Percentiles rank a stretch among this genome's conserved stretches.
Conservation (phyloP, 2,797 vertebrate genomes). For the Argyrosomus regius region DNA sequence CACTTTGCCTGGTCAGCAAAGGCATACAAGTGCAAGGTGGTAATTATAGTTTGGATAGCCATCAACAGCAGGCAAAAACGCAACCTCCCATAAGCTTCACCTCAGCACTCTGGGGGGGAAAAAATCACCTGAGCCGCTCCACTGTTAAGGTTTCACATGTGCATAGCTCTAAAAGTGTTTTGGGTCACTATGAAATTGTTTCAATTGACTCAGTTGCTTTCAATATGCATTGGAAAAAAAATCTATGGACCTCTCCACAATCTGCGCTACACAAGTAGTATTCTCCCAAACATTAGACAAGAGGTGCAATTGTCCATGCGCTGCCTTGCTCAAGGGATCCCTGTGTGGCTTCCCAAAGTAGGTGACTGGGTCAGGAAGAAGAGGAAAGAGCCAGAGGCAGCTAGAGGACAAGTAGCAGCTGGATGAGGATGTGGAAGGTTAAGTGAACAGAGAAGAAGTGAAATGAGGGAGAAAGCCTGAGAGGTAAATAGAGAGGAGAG, state of each 20-base stretch:
- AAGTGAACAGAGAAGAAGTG: slow-evolving; percentile 34
- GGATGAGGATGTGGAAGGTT: slow-evolving; percentile 35
- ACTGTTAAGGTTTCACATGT: not conserved
- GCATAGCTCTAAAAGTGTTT: not conserved
- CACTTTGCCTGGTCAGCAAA: not conserved
- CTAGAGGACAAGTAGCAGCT: slow-evolving; percentile 35
- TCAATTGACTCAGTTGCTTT: not conserved
- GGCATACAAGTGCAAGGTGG: not conserved
- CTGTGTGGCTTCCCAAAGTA: slow-evolving; percentile 19
- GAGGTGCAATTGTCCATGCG: not conserved
- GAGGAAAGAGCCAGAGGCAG: slow-evolving; percentile 12
- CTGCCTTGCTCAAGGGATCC: not conserved
- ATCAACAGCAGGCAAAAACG: not conserved
- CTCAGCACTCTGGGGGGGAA: not conserved
- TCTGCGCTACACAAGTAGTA: not conserved
- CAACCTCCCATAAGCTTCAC: not conserved
- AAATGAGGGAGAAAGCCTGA: slow-evolving; percentile 32
- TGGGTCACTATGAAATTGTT: not conserved
- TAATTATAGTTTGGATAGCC: not conserved
- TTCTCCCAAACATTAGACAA: not conserved
- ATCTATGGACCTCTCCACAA: not conserved
- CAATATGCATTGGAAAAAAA: not conserved
- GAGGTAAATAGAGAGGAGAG: slow-evolving; percentile 24
- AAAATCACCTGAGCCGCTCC: not conserved
- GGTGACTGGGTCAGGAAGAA: slow-evolving; percentile 41